Evolutionary conservation across 2,113 vertebrate species (phyloP), one percentile per base, ranked within the genome.

Genomic region (Hipposideros armiger): DNA sequence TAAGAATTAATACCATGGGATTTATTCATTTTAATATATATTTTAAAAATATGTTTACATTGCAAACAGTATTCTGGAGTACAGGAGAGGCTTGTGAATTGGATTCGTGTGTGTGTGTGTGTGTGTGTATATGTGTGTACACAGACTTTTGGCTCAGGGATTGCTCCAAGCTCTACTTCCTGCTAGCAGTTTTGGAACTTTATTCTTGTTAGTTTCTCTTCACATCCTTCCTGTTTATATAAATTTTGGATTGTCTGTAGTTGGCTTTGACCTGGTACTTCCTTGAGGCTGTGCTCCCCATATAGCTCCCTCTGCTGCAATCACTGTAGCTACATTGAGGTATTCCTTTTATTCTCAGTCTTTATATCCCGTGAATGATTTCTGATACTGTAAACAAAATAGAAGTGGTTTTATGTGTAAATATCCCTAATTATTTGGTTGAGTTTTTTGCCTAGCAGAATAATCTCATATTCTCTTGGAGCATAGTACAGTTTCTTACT

Each of bases 151-250:
- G 64, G 15, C 30, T 40, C 24, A 52, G 40, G 32, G 16, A 58
- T 74, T 90, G n/a, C 54, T 81, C 50, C 16, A n/a, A 52, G 30
- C 56, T 11, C 42, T 64, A 19, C 45, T 96, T 88, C 77, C 70
- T 67, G 74, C 40, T n/a, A 52, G 26, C 47, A 85, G 36, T 85
- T 95, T 72, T 58, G 20, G 50, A 82, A 45, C 47, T 88, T 88
- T 17, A 66, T 54, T 77, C 11, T 62, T 76, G 7, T 95, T 86
- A 45, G 11, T 86, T 77, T 96, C 93, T 93, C 28, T 76, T 96
- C 52, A 54, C 11, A 52, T 94, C 86, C n/a, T 92, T 93, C 92
- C 83, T 96, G 20, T 93, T 95, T 89, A 67, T 74, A 40, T 92
- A 47, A 90, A 70, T 83, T 95, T 90, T 78, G 40, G 30, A 42